Percentiles rank a stretch among this genome's conserved stretches.
These are phyloP conservation scores for Bombyx huttoni DNA, from an alignment of 2,888 invertebrate species.

Conservation along the genomic window DNA sequence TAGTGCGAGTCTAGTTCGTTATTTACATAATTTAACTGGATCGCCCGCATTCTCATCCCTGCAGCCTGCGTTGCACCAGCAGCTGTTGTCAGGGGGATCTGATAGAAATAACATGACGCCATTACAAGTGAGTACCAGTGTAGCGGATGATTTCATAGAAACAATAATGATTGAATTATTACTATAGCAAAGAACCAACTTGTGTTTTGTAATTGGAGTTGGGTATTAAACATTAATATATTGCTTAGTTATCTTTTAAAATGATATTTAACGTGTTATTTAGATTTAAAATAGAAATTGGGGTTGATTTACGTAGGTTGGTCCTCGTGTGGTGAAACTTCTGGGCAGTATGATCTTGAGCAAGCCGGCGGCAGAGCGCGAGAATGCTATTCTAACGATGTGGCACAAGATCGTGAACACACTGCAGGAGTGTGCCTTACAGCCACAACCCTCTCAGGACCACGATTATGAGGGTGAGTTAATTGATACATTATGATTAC, in stretches of 20 bases:
- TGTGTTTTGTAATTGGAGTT: too few species aligned
- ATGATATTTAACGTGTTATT: too few species aligned
- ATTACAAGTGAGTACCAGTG: conserved; percentile 33
- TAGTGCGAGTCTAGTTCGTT: conserved; percentile 83
- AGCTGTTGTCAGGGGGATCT: conserved; percentile 38
- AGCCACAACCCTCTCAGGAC: conserved; percentile 74
- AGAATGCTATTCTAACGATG: conserved; percentile 90
- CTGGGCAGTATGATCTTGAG: conserved; percentile 87
- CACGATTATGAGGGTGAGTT: conserved; percentile 79
- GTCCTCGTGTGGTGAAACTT: conserved; percentile 76
- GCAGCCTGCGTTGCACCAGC: conserved; percentile 53
- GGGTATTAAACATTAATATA: too few species aligned
- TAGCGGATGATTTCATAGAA: too few species aligned
- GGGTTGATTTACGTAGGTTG: not conserved
- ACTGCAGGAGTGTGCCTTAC: conserved; percentile 87
- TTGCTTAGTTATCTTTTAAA: too few species aligned
- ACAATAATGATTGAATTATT: too few species aligned
- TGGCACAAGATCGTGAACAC: conserved; percentile 94
- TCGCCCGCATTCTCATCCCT: conserved; percentile 43
- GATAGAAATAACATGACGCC: conserved; percentile 56
- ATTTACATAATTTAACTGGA: conserved; percentile 75
- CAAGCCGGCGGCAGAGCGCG: conserved; percentile 87
- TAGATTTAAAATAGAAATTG: too few species aligned
- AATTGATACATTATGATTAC: too few species aligned
- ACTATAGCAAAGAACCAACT: too few species aligned